phyloP scores from a whole-genome alignment of 2,888 invertebrate species.

The Melanotus villosus region DNA sequence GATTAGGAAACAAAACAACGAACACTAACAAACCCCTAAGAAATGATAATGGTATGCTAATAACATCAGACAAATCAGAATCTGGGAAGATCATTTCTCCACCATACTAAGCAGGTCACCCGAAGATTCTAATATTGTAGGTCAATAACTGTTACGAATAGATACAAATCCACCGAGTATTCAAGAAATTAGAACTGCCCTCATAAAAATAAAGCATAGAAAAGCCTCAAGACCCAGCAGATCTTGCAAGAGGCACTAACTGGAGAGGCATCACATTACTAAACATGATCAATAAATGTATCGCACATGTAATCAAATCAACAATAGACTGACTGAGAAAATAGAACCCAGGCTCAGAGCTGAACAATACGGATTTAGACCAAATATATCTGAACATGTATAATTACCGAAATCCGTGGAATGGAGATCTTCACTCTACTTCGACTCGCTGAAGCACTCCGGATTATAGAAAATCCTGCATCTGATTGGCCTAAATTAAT shows the following conservation, averaged over 20 bases:
- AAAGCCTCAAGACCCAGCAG: not conserved
- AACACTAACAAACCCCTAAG: constrained; percentile 1
- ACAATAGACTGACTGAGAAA: too few relatives aligned
- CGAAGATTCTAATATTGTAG: constrained; percentile 1
- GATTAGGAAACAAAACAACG: constrained; percentile 1
- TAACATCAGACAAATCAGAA: constrained; percentile 6
- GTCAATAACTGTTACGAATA: not conserved
- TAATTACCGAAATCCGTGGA: too few relatives aligned
- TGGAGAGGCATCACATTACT: not conserved
- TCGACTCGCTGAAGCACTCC: not conserved
- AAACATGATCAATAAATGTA: not conserved
- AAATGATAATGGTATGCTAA: not conserved
- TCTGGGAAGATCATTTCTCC: constrained; percentile 3
- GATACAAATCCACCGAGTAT: not conserved
- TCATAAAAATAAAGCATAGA: not conserved
- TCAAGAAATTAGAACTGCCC: not conserved
- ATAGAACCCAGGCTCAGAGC: too few relatives aligned
- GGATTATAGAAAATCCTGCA: constrained; percentile 1
- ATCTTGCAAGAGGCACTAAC: not conserved
- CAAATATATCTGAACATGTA: too few relatives aligned
- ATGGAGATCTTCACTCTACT: not conserved
- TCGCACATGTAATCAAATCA: not conserved
- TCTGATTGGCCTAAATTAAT: not conserved
- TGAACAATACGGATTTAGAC: too few relatives aligned
- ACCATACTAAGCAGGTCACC: constrained; percentile 4